Percentiles rank a stretch among this genome's conserved stretches.
These are phyloP conservation scores for Pseudorhombus dupliciocellatus DNA, from an alignment of 2,113 vertebrate genomes.

Conservation along the genomic window DNA sequence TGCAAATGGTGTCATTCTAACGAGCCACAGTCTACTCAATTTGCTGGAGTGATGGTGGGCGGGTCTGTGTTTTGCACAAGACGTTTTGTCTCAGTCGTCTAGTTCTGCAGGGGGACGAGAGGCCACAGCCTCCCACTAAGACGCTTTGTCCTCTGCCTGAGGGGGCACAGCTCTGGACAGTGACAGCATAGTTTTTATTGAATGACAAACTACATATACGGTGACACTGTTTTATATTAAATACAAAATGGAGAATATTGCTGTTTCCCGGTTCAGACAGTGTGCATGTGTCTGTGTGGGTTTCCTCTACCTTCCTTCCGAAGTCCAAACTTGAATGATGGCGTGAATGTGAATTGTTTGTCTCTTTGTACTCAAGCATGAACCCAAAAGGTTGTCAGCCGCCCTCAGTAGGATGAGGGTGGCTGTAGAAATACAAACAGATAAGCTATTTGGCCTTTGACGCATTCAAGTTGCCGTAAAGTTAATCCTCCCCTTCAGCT, in stretches of 20 bases:
- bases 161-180: background rate
- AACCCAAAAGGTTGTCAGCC: background rate
- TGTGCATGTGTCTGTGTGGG: no score
- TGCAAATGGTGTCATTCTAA: slow-evolving; percentile 54
- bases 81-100: slow-evolving; percentile 48
- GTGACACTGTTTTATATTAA: background rate
- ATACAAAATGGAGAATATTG: background rate
- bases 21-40: slow-evolving; percentile 33
- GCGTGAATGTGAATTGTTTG: no score
- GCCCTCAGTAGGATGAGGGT: background rate
- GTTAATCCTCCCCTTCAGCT: background rate
- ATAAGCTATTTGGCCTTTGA: background rate
- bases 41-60: slow-evolving; percentile 41
- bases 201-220: background rate
- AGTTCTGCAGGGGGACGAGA: slow-evolving; percentile 35
- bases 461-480: background rate
- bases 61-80: slow-evolving; percentile 33
- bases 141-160: slow-evolving; percentile 10
- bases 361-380: background rate
- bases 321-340: no score
- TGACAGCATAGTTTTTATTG: background rate
- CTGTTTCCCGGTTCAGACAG: background rate
- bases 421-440: slow-evolving; percentile 4
- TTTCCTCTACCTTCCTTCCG: no score
- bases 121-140: slow-evolving; percentile 25